Evolutionary conservation across 2,888 invertebrate species (phyloP).

Genomic region (Bursaphelenchus okinawaensis): DNA sequence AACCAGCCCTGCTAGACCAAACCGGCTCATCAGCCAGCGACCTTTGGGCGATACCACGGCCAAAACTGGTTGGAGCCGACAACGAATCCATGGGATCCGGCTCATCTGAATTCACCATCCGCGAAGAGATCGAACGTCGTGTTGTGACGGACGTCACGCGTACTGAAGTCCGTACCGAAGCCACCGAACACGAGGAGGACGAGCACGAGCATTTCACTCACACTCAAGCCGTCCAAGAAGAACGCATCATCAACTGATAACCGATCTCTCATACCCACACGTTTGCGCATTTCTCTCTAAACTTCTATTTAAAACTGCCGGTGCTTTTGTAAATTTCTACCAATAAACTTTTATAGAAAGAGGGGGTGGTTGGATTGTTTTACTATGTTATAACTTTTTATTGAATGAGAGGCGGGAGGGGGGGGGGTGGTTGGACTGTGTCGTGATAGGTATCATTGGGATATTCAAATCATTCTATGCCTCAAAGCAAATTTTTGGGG

Average conservation of each 20-base stretch:
- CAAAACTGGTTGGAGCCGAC: slow-evolving; percentile 29
- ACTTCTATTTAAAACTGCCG: not conserved
- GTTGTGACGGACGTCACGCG: slow-evolving; percentile 55
- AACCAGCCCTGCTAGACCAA: slow-evolving; percentile 32
- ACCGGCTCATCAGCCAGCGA: slow-evolving; percentile 10
- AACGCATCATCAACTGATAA: not conserved
- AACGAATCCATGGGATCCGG: slow-evolving; percentile 31
- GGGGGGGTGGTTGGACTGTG: too few species aligned
- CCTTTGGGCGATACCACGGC: slow-evolving; percentile 25
- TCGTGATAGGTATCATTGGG: too few species aligned
- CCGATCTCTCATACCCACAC: not conserved
- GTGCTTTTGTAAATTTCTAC: not conserved
- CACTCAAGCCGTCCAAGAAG: slow-evolving; percentile 1
- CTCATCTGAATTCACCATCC: slow-evolving; percentile 54
- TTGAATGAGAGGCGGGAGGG: too few species aligned
- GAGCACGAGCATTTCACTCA: slow-evolving; percentile 24
- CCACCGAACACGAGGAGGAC: slow-evolving; percentile 40
- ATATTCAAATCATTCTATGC: too few species aligned
- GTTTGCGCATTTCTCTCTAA: not conserved
- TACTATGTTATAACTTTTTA: too few species aligned
- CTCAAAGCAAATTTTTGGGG: too few species aligned
- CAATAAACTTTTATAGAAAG: too few species aligned
- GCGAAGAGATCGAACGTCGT: slow-evolving; percentile 51
- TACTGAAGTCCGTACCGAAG: slow-evolving; percentile 44
- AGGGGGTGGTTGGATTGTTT: too few species aligned